Evolutionary conservation across 2,797 vertebrate species (phyloP).

Genomic region (Thamnophis elegans): DNA sequence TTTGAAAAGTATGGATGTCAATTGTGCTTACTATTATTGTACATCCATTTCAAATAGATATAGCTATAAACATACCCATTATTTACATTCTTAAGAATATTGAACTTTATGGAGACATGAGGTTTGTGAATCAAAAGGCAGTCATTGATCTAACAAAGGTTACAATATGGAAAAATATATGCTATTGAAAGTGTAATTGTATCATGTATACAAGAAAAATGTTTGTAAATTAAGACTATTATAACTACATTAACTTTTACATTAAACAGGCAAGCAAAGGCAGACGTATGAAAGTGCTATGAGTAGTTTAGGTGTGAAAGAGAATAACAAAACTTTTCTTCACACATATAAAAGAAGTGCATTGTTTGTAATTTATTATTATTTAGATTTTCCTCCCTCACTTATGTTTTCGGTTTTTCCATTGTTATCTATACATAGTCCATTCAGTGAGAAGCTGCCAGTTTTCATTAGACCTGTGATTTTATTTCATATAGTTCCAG

Average conservation of each 20-base stretch:
- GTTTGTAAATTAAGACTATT: neutral
- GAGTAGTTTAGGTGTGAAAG: neutral
- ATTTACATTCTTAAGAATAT: neutral
- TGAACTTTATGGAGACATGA: neutral
- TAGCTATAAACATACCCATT: neutral
- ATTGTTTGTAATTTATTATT: conserved; percentile 4
- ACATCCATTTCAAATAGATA: neutral
- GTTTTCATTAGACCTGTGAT: neutral
- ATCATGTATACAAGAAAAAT: neutral
- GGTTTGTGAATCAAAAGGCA: neutral
- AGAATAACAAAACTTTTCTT: neutral
- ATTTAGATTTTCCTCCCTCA: neutral
- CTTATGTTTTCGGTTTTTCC: conserved; percentile 13
- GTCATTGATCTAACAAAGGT: neutral
- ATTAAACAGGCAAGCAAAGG: neutral
- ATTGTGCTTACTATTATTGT: neutral
- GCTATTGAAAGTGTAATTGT: neutral
- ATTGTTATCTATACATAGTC: neutral
- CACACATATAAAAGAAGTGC: neutral
- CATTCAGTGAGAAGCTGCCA: neutral
- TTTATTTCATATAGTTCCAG: neutral
- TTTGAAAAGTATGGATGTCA: neutral
- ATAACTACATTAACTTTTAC: neutral
- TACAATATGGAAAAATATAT: neutral
- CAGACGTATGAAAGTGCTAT: neutral